Evolutionary conservation across 2,113 vertebrate genomes (phyloP).

Genomic region (Atractosteus spatula): DNA sequence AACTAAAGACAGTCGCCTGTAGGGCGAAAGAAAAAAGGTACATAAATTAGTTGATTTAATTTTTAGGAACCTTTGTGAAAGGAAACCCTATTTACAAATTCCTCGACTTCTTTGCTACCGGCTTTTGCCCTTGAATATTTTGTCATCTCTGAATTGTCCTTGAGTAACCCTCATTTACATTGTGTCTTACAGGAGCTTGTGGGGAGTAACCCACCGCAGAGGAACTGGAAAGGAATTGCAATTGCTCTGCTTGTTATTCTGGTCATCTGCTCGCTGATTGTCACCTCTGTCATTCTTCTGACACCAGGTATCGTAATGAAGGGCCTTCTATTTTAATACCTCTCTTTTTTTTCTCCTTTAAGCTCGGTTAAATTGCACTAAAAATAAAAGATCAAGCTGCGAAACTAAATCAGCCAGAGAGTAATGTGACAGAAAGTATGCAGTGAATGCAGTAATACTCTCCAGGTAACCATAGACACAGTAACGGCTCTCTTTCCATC

Average conservation of each 20-base stretch:
- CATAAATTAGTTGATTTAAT: no score
- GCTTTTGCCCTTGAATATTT: not conserved
- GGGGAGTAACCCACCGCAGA: conserved; percentile 95
- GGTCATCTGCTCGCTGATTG: conserved; percentile 97
- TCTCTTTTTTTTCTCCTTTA: conserved; percentile 1
- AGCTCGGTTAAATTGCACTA: conserved; percentile 1
- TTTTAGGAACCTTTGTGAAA: not conserved
- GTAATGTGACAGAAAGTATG: not conserved
- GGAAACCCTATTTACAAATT: not conserved
- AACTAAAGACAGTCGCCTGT: no score
- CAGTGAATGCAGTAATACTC: not conserved
- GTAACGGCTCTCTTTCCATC: no score
- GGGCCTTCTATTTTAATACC: not conserved
- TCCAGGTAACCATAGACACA: no score
- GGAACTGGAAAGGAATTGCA: conserved; percentile 98
- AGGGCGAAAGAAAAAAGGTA: no score
- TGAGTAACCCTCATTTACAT: conserved; percentile 37
- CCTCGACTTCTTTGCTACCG: not conserved
- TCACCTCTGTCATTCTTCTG: conserved; percentile 96
- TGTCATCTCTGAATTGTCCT: conserved; percentile 2
- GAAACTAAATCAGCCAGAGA: not conserved
- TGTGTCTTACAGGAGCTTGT: conserved; percentile 85
- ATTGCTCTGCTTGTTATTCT: conserved; percentile 97
- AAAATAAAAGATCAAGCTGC: not conserved
- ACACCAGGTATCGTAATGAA: conserved; percentile 82